A percentile compares a stretch with the other conserved stretches of the same genome.
These are phyloP conservation scores for Andrena flavipes DNA, from an alignment of 2,888 invertebrate species.

Conservation along the genomic window DNA sequence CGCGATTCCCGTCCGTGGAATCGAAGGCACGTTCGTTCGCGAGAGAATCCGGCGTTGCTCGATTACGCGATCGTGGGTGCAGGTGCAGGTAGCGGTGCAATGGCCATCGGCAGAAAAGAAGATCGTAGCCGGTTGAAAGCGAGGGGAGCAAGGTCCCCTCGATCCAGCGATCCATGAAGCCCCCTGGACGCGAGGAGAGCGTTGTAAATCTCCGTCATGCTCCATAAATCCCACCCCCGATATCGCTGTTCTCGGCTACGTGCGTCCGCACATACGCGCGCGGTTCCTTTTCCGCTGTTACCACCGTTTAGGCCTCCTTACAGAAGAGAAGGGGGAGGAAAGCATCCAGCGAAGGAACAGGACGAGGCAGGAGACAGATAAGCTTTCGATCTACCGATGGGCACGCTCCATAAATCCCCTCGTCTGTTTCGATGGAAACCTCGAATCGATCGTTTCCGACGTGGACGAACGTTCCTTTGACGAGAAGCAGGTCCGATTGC, in stretches of 20 bases:
- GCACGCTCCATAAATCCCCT: conserved; percentile 66
- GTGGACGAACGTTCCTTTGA: neutral
- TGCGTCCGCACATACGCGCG: conserved; percentile 50
- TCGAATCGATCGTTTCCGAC: conserved; percentile 10
- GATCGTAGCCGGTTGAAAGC: conserved; percentile 67
- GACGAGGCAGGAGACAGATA: conserved; percentile 54
- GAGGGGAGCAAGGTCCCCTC: conserved; percentile 65
- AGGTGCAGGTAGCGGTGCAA: conserved; percentile 60
- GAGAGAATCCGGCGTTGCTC: conserved; percentile 54
- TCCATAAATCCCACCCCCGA: conserved; percentile 76
- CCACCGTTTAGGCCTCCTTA: conserved; percentile 51
- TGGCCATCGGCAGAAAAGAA: conserved; percentile 44
- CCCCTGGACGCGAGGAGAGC: conserved; percentile 70
- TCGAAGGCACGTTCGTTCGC: conserved; percentile 28
- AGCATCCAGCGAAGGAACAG: conserved; percentile 39
- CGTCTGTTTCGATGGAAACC: conserved; percentile 11
- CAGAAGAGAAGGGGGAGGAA: neutral
- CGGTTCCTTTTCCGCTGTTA: conserved; percentile 63
- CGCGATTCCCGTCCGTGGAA: conserved; percentile 22
- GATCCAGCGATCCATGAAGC: conserved; percentile 77
- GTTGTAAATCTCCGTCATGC: conserved; percentile 77
- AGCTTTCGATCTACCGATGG: conserved; percentile 62
- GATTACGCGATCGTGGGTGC: conserved; percentile 62
- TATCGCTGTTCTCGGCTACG: conserved; percentile 60
- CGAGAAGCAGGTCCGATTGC: too few relatives aligned